Base-by-base conservation (phyloP, 2,113 vertebrate genomes). In the Xiphias gladius region DNA sequence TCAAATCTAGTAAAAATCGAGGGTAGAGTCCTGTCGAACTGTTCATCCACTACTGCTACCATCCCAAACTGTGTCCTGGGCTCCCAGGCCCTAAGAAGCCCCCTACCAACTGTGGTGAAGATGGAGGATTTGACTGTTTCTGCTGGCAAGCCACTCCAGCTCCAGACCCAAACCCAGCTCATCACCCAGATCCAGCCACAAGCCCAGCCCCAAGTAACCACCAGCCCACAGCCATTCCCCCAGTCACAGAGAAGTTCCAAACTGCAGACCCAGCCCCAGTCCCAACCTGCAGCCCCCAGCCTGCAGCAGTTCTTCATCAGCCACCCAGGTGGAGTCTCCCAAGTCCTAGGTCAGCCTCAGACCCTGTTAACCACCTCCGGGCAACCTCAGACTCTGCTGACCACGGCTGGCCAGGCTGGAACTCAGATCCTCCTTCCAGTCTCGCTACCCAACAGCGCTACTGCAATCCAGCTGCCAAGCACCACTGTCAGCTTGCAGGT, bases 341-440 rank as follows among this genome's bases (percentile, higher is more conserved):
- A 97, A 37, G 92, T 97, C 50, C 94, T 97, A 2, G 95, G 96
- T 57, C 97, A 95, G 65, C 96, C 97, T 43, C 97, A 96, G 79
- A 95, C 97, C 63, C 80, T 98, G 61, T 92, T 99, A 52, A 84
- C 82, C 50, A 24, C 64, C 5, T 54, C 84, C 13, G 63, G 74
- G 8, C 83, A 80, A 37, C 46, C 71, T 63, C 97, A 96, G 76
- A 95, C 97, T 58, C 89, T 98, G 55, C 93, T 98, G 87, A 94
- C 96, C 72, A 89, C 97, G 19, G 89, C 96, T 0, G 96, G 96
- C 55, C 96, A 96, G 65, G 91, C 95, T 55, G 95, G 96, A 26
- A 94, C 97, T 14, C 97, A 97, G 94, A 96, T 99, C 86, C 95
- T 99, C 41, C 95, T 99, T 57, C 98, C 98, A 0, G 92, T 99